Evolutionary conservation across 2,888 invertebrate species (phyloP), one percentile per base, ranked within the genome.

Genomic region (Apeira syringaria): DNA sequence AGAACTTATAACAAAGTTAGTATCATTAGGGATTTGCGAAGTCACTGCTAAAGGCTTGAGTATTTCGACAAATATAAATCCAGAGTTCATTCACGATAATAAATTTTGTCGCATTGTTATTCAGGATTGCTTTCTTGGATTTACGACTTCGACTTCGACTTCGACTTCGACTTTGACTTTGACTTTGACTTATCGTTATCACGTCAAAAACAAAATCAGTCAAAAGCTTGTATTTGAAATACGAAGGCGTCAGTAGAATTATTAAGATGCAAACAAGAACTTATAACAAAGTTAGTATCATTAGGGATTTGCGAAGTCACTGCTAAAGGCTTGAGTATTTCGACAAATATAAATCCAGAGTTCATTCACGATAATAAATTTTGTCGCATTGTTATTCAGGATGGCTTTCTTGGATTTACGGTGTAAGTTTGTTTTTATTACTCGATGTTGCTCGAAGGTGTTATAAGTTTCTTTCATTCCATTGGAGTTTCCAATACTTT

Each of bases 91-190:
- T 64, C 60, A 61, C 65, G 61, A 4, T 4, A 68, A 72, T 73
- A 76, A 70, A 78, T 75, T 74, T 64, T 50, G 56, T 61, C 56
- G 53, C 64, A 72, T 78, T 76, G 64, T 72, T 74, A 75, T 76
- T 78, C 72, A 64, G 63, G 64, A 59, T 56, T 46, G 59, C 56
- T 59, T 52, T 28, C 59, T 58, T 71, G 68, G 75, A 67, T 15
- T 73, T 69, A 74, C n/a, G n/a, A n/a, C n/a, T n/a, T n/a, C n/a
- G n/a, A n/a, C n/a, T n/a, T n/a, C n/a, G n/a, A n/a, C n/a, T n/a
- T n/a, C n/a, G n/a, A n/a, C n/a, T n/a, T n/a, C n/a, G n/a, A n/a
- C n/a, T n/a, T n/a, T n/a, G n/a, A n/a, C n/a, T n/a, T n/a, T n/a
- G n/a, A n/a, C n/a, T n/a, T n/a, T n/a, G n/a, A n/a, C n/a, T n/a